These are phyloP conservation scores for Borostomias antarcticus DNA, from an alignment of 2,797 vertebrate genomes.

Conservation along the genomic window DNA sequence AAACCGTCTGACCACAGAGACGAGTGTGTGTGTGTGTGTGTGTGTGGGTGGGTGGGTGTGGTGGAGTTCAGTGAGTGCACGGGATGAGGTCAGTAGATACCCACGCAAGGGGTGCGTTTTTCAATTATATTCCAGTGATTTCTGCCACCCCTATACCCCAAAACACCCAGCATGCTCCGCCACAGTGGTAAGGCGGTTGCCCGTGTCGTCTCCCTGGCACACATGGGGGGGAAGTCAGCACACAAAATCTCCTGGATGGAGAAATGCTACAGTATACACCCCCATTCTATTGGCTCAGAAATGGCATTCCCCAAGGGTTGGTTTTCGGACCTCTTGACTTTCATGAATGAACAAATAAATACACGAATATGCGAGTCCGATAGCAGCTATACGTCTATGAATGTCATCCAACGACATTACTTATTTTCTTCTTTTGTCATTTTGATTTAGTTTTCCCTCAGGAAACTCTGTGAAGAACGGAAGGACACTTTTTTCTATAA, in stretches of 20 bases:
- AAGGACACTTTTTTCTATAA: constrained; percentile 61
- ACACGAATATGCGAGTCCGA: constrained; percentile 30
- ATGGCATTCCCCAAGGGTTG: constrained; percentile 19
- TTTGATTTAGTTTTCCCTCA: background rate
- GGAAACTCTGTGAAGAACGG: constrained; percentile 44
- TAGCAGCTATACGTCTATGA: constrained; percentile 47
- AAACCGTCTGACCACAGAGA: no score
- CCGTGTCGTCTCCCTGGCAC: constrained; percentile 12
- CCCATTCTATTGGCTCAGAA: constrained; percentile 26
- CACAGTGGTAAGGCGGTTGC: constrained; percentile 14
- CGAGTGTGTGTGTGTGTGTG: no score
- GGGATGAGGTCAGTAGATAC: background rate
- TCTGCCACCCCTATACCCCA: background rate
- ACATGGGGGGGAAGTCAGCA: background rate
- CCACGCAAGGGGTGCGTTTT: background rate
- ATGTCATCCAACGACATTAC: constrained; percentile 33
- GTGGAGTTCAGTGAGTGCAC: background rate
- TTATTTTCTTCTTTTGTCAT: constrained; percentile 17
- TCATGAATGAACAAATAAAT: constrained; percentile 38
- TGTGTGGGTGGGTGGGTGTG: background rate
- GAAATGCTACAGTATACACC: constrained; percentile 22
- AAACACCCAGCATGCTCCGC: constrained; percentile 24
- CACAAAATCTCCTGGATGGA: constrained; percentile 23
- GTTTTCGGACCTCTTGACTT: constrained; percentile 17
- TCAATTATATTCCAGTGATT: constrained; percentile 31